A percentile compares a stretch with the other conserved stretches of the same genome.
These are phyloP conservation scores for Cynodonichthys magdalenae DNA, from an alignment of 2,797 vertebrate species.

Conservation along the genomic window DNA sequence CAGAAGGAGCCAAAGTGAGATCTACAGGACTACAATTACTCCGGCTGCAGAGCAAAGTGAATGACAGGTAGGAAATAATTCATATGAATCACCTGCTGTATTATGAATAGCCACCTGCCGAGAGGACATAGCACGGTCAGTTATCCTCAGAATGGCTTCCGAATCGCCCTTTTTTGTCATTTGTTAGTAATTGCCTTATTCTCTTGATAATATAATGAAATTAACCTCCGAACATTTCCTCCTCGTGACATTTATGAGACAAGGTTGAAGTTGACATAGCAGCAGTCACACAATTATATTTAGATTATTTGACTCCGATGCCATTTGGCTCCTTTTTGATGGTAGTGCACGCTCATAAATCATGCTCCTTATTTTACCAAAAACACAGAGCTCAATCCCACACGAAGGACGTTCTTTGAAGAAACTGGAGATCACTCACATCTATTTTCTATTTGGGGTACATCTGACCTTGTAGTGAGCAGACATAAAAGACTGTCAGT, in stretches of 20 bases:
- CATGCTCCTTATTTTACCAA: constrained; percentile 48
- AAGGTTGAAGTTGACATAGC: constrained; percentile 70
- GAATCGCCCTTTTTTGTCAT: constrained; percentile 69
- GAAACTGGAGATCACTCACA: constrained; percentile 54
- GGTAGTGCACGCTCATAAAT: constrained; percentile 39
- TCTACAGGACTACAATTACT: constrained; percentile 74
- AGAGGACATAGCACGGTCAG: constrained; percentile 71
- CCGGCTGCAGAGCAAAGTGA: constrained; percentile 68
- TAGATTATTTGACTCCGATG: constrained; percentile 55
- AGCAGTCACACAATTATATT: constrained; percentile 64
- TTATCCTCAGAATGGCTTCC: constrained; percentile 68
- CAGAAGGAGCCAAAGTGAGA: constrained; percentile 72
- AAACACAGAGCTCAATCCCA: constrained; percentile 37
- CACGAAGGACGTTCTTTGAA: constrained; percentile 51
- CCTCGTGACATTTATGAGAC: constrained; percentile 70
- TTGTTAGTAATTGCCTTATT: constrained; percentile 77
- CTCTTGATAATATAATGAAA: constrained; percentile 74
- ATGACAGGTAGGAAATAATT: constrained; percentile 80
- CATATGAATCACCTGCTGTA: constrained; percentile 73
- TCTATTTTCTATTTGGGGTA: constrained; percentile 51
- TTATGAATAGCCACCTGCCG: constrained; percentile 75
- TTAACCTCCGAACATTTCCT: constrained; percentile 67
- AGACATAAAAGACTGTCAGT: constrained; percentile 75
- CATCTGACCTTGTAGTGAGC: constrained; percentile 72
- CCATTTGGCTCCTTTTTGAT: constrained; percentile 44